Conservation (phyloP, 2,888 invertebrate genomes). For the Oxycera nigricornis region DNA sequence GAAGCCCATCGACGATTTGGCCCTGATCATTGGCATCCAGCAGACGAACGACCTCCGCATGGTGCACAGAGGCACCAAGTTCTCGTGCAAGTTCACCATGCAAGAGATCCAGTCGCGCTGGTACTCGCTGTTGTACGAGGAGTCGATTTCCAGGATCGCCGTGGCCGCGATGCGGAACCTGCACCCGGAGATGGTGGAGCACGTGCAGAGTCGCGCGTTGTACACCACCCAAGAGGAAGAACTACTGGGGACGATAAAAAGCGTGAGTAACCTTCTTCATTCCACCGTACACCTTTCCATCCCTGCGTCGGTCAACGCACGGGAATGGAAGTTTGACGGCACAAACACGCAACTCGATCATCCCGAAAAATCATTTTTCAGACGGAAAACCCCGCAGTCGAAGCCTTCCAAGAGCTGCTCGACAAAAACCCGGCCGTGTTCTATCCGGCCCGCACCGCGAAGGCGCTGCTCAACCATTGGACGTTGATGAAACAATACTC, state of each 20-base stretch:
- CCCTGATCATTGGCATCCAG: conserved; percentile 90
- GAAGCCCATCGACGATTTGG: conserved; percentile 97
- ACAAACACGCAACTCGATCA: background rate
- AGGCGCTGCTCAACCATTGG: conserved; percentile 88
- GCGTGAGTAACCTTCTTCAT: conserved; percentile 65
- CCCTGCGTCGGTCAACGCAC: background rate
- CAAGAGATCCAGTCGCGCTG: conserved; percentile 95
- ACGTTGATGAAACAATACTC: conserved; percentile 90
- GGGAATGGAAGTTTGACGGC: background rate
- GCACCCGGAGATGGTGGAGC: conserved; percentile 87
- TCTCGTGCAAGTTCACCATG: conserved; percentile 93
- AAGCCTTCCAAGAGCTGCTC: conserved; percentile 84
- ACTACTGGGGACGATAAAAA: conserved; percentile 79
- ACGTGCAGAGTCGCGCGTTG: conserved; percentile 86
- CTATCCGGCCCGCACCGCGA: conserved; percentile 86
- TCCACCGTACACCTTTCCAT: too few species aligned
- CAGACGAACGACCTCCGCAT: conserved; percentile 84
- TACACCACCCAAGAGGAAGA: conserved; percentile 92
- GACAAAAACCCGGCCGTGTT: conserved; percentile 85
- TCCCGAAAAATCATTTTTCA: conserved; percentile 58
- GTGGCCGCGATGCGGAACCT: conserved; percentile 92
- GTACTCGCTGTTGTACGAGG: conserved; percentile 95
- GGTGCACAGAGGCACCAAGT: conserved; percentile 91
- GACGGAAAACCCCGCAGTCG: conserved; percentile 75
- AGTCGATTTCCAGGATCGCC: conserved; percentile 90